These are phyloP conservation scores for Sphaeramia orbicularis DNA, from an alignment of 2,797 vertebrate species.

Conservation along the genomic window DNA sequence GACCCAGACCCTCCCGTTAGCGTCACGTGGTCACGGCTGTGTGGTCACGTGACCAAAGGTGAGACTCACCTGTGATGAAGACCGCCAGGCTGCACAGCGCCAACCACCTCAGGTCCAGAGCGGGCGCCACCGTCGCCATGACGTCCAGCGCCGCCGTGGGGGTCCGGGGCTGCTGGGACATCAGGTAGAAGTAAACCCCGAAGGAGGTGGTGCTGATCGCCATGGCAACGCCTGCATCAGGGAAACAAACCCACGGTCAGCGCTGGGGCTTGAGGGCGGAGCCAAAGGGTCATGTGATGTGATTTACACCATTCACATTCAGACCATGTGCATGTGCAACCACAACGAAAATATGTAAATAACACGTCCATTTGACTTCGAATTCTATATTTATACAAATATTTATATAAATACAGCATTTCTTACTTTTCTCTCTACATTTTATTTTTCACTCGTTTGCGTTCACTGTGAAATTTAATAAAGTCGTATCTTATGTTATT, in stretches of 20 bases:
- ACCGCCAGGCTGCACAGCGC: slow-evolving; percentile 90
- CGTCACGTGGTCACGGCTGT: too few species aligned
- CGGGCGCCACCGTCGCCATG: slow-evolving; percentile 28
- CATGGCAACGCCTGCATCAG: slow-evolving; percentile 87
- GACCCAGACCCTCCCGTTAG: neutral
- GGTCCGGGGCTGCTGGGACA: slow-evolving; percentile 39
- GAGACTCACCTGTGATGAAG: slow-evolving; percentile 90
- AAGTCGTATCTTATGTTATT: too few species aligned
- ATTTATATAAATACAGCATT: too few species aligned
- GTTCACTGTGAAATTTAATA: too few species aligned
- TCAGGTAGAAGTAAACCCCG: slow-evolving; percentile 91
- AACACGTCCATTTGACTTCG: too few species aligned
- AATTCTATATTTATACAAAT: too few species aligned
- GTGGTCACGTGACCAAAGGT: neutral
- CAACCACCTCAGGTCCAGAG: slow-evolving; percentile 86
- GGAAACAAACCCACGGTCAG: neutral
- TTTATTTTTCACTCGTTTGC: too few species aligned
- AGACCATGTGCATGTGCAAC: too few species aligned
- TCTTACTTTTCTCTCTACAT: too few species aligned
- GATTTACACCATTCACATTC: too few species aligned
- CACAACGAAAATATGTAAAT: too few species aligned
- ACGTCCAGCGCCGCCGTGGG: slow-evolving; percentile 54
- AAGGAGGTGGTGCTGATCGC: slow-evolving; percentile 87
- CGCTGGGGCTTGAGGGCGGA: neutral
- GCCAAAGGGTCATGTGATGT: too few species aligned